phyloP scores from a whole-genome alignment of 2,797 vertebrate genomes.

The Karalla daura region DNA sequence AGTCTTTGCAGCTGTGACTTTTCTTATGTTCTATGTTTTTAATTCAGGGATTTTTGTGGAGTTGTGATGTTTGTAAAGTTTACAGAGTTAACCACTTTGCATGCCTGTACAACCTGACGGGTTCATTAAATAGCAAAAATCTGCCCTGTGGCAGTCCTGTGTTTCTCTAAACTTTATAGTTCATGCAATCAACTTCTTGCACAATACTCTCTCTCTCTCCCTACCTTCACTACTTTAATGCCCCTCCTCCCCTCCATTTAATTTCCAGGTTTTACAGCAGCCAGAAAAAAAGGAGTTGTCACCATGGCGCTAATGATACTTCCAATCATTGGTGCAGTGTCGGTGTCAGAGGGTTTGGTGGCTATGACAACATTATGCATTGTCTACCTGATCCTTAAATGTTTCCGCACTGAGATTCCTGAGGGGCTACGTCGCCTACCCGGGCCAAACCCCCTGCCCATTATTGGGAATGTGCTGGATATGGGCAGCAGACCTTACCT shows the following conservation, averaged over 20 bases:
- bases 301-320: slow-evolving; percentile 81
- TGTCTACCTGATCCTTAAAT: slow-evolving; percentile 80
- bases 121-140: slow-evolving; percentile 4
- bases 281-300: slow-evolving; percentile 36
- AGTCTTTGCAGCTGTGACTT: slow-evolving; percentile 14
- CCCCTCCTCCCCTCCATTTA: slow-evolving; percentile 60
- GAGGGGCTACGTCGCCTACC: slow-evolving; percentile 86
- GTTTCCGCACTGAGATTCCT: slow-evolving; percentile 73
- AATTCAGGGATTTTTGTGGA: neutral
- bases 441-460: slow-evolving; percentile 86
- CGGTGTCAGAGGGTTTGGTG: slow-evolving; percentile 83
- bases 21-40: neutral
- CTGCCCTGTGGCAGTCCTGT: neutral
- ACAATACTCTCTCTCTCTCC: slow-evolving; percentile 50
- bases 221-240: slow-evolving; percentile 49
- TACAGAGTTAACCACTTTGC: neutral
- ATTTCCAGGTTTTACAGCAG: slow-evolving; percentile 68
- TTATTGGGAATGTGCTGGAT: slow-evolving; percentile 89
- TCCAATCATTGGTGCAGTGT: slow-evolving; percentile 75
- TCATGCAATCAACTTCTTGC: slow-evolving; percentile 53
- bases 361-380: slow-evolving; percentile 77
- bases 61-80: neutral
- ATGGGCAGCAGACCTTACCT: slow-evolving; percentile 85
- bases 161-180: slow-evolving; percentile 26
- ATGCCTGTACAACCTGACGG: neutral